phyloP scores from a whole-genome alignment of 2,797 vertebrate genomes.

The Platyrinchus mystaceus region DNA sequence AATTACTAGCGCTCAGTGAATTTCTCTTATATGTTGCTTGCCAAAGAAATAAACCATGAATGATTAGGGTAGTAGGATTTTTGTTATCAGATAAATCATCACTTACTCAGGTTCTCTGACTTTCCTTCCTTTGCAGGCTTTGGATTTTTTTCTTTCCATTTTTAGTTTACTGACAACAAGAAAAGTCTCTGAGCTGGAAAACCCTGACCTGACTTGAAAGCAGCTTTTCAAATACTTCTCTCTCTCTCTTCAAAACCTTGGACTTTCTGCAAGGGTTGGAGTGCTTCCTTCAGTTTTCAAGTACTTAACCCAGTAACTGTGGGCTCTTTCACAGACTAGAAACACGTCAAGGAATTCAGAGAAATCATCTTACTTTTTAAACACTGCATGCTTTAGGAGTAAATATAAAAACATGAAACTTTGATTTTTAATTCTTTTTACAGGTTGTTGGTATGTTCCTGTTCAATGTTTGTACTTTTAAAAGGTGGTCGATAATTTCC shows the following conservation, averaged over 20 bases:
- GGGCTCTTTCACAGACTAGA: background rate
- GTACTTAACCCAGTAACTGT: background rate
- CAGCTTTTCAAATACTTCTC: background rate
- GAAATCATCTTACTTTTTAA: background rate
- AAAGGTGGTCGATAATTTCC: background rate
- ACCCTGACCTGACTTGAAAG: background rate
- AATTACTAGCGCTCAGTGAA: background rate
- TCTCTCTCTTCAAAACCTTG: background rate
- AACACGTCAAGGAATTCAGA: background rate
- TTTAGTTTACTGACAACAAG: conserved; percentile 42
- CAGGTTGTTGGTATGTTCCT: background rate
- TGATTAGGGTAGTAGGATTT: background rate
- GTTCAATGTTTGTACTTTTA: background rate
- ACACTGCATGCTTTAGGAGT: background rate
- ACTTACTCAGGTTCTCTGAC: background rate
- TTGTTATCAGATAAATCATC: conserved; percentile 41
- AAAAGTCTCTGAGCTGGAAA: background rate
- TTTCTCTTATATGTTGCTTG: conserved; percentile 2
- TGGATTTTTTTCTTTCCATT: background rate
- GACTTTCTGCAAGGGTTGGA: background rate
- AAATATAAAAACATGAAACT: background rate
- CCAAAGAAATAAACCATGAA: conserved; percentile 46
- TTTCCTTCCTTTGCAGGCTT: background rate
- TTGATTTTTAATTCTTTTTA: background rate
- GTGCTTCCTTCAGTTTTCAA: background rate